phyloP scores from a whole-genome alignment of 1,140 invertebrate genomes.

The Bathynomus jamesi region DNA sequence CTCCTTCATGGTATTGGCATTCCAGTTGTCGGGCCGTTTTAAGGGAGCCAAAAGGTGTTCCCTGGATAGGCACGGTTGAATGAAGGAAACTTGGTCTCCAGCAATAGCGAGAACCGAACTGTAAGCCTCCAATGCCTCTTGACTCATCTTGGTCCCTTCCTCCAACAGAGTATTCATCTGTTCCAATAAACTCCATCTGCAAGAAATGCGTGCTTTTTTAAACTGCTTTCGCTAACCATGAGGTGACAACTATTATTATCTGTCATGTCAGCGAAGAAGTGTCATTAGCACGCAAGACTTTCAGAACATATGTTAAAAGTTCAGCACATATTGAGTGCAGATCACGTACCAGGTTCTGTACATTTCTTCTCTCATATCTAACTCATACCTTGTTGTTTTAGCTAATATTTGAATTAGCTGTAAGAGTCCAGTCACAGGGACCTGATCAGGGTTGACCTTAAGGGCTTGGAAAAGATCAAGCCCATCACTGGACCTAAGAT shows the following conservation, averaged over 20 bases:
- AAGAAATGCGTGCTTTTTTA: neutral
- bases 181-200: constrained; percentile 50
- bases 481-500: constrained; percentile 23
- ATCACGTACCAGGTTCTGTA: too few species aligned
- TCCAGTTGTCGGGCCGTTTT: constrained; percentile 45
- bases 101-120: constrained; percentile 33
- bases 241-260: neutral
- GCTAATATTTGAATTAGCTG: constrained; percentile 23
- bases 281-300: too few species aligned
- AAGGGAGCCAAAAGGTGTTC: constrained; percentile 43
- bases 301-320: too few species aligned
- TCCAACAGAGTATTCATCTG: constrained; percentile 48
- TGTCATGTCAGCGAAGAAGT: too few species aligned
- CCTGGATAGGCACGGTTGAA: constrained; percentile 46
- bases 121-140: constrained; percentile 29
- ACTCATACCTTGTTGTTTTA: constrained; percentile 20
- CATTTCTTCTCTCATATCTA: too few species aligned
- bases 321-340: too few species aligned
- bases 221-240: neutral
- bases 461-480: constrained; percentile 28
- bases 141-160: constrained; percentile 38
- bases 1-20: constrained; percentile 40
- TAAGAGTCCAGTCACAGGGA: constrained; percentile 29
- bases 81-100: constrained; percentile 40
- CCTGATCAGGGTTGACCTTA: constrained; percentile 27